Conservation (phyloP, 2,797 vertebrate genomes). For the Prunella strophiata region DNA sequence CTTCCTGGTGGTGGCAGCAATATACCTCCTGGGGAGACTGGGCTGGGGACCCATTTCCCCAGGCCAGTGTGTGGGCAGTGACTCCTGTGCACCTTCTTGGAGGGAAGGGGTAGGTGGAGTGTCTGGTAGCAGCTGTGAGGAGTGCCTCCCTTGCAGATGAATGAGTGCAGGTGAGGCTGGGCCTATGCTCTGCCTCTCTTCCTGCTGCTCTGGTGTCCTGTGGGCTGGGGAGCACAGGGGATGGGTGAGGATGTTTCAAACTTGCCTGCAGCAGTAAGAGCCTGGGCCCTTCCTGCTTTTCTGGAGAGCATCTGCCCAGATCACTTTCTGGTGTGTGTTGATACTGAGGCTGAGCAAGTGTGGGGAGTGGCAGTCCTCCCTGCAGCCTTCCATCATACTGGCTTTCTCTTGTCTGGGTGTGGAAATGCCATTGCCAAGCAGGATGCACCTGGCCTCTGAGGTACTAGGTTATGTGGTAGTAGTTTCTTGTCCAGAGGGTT, state of each 20-base stretch:
- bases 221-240: background rate
- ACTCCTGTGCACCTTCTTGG: background rate
- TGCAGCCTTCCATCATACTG: rapidly evolving
- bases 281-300: background rate
- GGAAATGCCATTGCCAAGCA: background rate
- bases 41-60: background rate
- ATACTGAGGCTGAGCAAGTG: background rate
- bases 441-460: background rate
- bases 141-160: background rate
- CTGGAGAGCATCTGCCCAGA: background rate
- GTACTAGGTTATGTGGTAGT: background rate
- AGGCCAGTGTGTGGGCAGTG: background rate
- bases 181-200: background rate
- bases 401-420: background rate
- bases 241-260: background rate
- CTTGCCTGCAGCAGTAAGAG: background rate
- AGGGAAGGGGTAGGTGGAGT: background rate
- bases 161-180: background rate
- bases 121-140: background rate
- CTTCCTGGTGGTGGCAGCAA: background rate
- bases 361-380: background rate
- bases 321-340: background rate
- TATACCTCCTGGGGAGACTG: background rate
- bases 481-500: background rate
- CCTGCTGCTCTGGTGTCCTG: background rate